These are phyloP conservation scores for Notolepis coatsorum DNA, from an alignment of 2,797 vertebrate species.

Conservation along the genomic window DNA sequence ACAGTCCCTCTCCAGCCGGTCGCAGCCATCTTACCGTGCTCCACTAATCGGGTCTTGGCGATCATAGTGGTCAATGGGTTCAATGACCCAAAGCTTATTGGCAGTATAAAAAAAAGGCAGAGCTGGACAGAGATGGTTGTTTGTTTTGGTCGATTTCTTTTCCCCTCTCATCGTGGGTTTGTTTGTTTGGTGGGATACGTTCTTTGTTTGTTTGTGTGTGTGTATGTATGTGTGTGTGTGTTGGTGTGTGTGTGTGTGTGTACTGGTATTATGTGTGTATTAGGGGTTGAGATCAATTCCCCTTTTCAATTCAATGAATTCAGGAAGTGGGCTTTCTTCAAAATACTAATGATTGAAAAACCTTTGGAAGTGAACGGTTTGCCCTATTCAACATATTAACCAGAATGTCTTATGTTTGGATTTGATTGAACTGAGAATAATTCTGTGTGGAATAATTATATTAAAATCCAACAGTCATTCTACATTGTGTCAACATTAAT, in stretches of 20 bases:
- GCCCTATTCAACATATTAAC: too few relatives aligned
- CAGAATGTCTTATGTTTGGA: too few relatives aligned
- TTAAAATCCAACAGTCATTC: too few relatives aligned
- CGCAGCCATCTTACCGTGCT: constrained; percentile 35
- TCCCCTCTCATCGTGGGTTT: constrained; percentile 30
- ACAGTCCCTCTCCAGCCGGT: constrained; percentile 73
- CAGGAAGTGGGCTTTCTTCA: too few relatives aligned
- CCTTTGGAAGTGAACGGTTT: too few relatives aligned
- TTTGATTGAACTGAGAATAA: too few relatives aligned
- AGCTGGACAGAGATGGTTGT: constrained; percentile 75
- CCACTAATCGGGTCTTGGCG: constrained; percentile 6
- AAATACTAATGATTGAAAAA: too few relatives aligned
- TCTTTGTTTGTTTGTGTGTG: constrained; percentile 40
- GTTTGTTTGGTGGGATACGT: constrained; percentile 58
- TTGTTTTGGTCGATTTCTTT: constrained; percentile 27
- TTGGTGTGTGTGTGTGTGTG: constrained; percentile 31
- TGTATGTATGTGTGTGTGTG: constrained; percentile 22
- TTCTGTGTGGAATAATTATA: too few relatives aligned
- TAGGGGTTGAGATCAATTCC: too few relatives aligned
- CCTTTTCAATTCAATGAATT: too few relatives aligned
- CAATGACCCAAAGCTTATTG: constrained; percentile 8
- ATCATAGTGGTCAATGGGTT: constrained; percentile 1
- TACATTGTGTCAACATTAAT: too few relatives aligned
- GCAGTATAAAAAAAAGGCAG: constrained; percentile 52
- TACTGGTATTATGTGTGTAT: neutral